These are phyloP conservation scores for Mirza zaza DNA, from an alignment of 2,113 vertebrate species.

Conservation along the genomic window DNA sequence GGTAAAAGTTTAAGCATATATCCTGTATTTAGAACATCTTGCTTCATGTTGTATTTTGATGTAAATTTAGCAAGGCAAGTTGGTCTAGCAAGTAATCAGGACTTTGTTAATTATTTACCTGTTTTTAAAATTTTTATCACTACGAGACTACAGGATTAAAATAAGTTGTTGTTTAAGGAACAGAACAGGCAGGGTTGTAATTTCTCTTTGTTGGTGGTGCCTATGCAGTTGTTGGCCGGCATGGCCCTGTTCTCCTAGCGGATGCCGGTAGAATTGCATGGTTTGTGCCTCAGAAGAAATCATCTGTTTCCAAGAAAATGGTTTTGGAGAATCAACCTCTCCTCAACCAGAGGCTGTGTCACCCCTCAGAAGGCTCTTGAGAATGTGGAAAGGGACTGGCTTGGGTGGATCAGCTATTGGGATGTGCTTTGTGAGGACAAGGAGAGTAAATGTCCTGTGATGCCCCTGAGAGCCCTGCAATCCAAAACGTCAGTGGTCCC, in stretches of 20 bases:
- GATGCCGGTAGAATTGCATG: background rate
- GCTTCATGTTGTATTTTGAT: conserved; percentile 19
- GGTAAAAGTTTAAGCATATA: conserved; percentile 11
- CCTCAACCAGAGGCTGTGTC: background rate
- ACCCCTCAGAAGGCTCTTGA: background rate
- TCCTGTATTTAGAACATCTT: background rate
- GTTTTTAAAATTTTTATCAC: conserved; percentile 59
- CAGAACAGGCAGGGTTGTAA: background rate
- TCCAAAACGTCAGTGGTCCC: background rate
- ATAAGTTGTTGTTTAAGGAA: background rate
- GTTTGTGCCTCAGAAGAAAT: background rate
- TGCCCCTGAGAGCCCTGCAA: background rate
- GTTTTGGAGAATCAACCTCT: background rate
- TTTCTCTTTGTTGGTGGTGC: background rate
- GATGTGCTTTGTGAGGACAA: background rate
- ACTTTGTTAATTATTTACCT: conserved; percentile 49
- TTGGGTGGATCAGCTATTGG: background rate
- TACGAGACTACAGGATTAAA: conserved; percentile 20
- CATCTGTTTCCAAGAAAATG: background rate
- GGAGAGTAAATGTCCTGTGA: background rate
- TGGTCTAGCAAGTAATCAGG: conserved; percentile 57
- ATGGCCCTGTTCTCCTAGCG: background rate
- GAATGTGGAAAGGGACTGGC: background rate
- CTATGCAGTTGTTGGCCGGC: no score
- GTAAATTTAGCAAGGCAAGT: conserved; percentile 56